Conservation (phyloP, 2,888 invertebrate species). For the Ferdinandea cuprea region DNA sequence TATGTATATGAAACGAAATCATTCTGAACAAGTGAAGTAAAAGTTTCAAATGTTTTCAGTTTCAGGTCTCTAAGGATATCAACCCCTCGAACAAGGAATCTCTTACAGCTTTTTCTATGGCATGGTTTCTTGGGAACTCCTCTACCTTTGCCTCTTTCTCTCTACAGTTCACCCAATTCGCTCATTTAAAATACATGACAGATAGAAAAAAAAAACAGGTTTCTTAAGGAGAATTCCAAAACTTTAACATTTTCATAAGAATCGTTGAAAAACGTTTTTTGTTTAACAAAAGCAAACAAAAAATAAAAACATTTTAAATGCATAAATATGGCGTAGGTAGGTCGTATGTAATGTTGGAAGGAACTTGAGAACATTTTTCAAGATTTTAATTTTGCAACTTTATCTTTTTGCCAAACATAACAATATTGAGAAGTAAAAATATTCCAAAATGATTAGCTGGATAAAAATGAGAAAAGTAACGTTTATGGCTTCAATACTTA, state of each 20-base stretch:
- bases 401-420: no score
- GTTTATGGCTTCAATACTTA: no score
- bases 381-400: no score
- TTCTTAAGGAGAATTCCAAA: conserved; percentile 55
- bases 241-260: conserved; percentile 24
- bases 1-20: conserved; percentile 18
- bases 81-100: background rate
- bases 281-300: no score
- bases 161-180: conserved; percentile 2
- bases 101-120: conserved; percentile 19
- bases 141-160: conserved; percentile 16
- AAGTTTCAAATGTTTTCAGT: conserved; percentile 52
- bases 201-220: conserved; percentile 33
- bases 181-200: conserved; percentile 57
- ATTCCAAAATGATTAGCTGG: no score
- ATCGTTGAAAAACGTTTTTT: background rate
- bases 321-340: no score
- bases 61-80: conserved; percentile 43
- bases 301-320: no score
- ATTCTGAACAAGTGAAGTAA: conserved; percentile 23
- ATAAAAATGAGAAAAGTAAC: no score
- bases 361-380: no score
- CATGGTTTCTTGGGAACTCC: background rate
- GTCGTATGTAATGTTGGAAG: no score
- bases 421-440: no score